These are phyloP conservation scores for Petrolisthes manimaculis DNA, from an alignment of 2,888 invertebrate genomes.

Conservation along the genomic window DNA sequence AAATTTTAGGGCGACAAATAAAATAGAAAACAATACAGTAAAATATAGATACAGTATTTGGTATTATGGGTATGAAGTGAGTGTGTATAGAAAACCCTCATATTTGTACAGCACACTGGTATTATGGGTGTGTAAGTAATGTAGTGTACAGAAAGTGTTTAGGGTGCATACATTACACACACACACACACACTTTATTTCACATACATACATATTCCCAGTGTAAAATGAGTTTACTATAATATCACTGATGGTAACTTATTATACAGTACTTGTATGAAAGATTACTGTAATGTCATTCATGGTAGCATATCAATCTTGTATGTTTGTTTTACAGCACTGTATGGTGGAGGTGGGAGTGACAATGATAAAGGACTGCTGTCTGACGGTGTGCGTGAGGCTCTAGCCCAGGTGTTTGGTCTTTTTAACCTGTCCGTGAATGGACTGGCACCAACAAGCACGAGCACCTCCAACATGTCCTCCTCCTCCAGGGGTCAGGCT, in stretches of 20 bases:
- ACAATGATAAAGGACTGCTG: slow-evolving; percentile 38
- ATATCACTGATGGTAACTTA: neutral
- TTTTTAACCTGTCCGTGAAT: slow-evolving; percentile 49
- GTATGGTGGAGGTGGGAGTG: slow-evolving; percentile 32
- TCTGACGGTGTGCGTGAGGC: slow-evolving; percentile 55
- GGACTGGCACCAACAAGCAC: slow-evolving; percentile 21
- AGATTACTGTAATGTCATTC: neutral
- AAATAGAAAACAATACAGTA: neutral
- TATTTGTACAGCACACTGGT: too few relatives aligned
- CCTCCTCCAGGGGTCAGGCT: slow-evolving; percentile 22
- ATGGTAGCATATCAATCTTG: neutral
- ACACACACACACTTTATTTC: too few relatives aligned
- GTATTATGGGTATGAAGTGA: too few relatives aligned
- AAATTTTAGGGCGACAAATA: neutral
- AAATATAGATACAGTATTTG: too few relatives aligned
- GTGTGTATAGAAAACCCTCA: too few relatives aligned
- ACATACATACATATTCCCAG: too few relatives aligned
- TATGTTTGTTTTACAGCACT: slow-evolving; percentile 30
- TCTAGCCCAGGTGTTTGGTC: slow-evolving; percentile 39
- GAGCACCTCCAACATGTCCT: neutral
- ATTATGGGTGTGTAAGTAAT: too few relatives aligned
- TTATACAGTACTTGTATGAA: neutral
- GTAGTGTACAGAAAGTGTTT: too few relatives aligned
- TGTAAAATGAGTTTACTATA: too few relatives aligned
- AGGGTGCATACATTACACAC: too few relatives aligned